Base-by-base conservation (phyloP, 2,797 vertebrate genomes). In the Masticophis lateralis region DNA sequence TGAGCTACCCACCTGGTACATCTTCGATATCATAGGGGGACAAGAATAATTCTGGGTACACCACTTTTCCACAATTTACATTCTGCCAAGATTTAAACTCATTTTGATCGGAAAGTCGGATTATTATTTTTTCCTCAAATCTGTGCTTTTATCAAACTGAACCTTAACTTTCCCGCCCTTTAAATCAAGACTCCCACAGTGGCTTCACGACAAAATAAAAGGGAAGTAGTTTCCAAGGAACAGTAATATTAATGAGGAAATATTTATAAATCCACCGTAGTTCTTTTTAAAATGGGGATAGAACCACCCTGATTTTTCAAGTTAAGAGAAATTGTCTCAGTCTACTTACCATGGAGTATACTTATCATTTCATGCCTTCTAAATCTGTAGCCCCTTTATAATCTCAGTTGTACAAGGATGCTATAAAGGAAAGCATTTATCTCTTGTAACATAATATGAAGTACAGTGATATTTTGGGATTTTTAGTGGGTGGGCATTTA, bases 131-230 rank as follows among this genome's bases (percentile, higher is more conserved):
- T 53, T 3, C 37, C 60, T 7, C 47, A 47, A 56, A 11, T 28
- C n/a, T 3, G 2, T 28, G 10, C 22, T 79, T 79, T 83, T 86
- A 20, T 55, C 25, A 79, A 88, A 16, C n/a, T 88, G 14, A 94
- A 94, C 92, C 93, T 89, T 95, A 89, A 87, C 55, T 94, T 96
- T 95, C 93, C 88, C 93, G 88, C 97, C 97, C 96, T 95, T 96
- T 90, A 93, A 96, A 87, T 4, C 10, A 8, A 83, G 94, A 95
- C 90, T 86, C 96, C 96, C 96, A 94, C 94, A 96, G 94, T 95
- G 74, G 92, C 22, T 61, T n/a, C 16, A 92, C 43, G 89, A 94
- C 87, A 94, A 92, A 91, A 91, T 28, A 25, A 90, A 92, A 59
- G 79, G 74, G 56, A 53, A 74, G 22, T 28, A 27, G 0, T 94